These are phyloP conservation scores for Leptinotarsa peninsularis DNA, from an alignment of 2,888 invertebrate genomes.

Conservation along the genomic window DNA sequence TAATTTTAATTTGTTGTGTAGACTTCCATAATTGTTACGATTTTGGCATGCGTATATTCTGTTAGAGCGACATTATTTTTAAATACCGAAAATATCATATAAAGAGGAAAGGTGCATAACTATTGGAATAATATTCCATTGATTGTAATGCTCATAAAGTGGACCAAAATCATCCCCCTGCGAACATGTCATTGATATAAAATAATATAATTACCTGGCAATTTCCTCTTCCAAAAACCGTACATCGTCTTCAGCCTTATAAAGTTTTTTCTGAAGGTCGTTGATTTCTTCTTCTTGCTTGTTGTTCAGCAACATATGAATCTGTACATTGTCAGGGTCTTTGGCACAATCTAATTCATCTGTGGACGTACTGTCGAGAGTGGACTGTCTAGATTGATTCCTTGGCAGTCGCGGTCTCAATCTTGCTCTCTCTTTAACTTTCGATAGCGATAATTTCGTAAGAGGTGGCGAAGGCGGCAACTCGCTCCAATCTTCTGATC, in stretches of 20 bases:
- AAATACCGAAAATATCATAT: no score
- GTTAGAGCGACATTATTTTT: no score
- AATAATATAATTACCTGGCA: constrained; percentile 61
- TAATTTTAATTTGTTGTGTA: no score
- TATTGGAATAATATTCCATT: no score
- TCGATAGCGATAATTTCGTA: constrained; percentile 71
- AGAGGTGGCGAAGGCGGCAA: constrained; percentile 77
- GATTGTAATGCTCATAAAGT: no score
- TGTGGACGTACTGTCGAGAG: constrained; percentile 74
- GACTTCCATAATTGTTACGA: no score
- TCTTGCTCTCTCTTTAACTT: constrained; percentile 72
- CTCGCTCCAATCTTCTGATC: constrained; percentile 84
- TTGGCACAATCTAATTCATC: constrained; percentile 69
- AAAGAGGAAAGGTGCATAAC: no score
- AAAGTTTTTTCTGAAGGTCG: constrained; percentile 78
- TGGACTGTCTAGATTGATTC: constrained; percentile 70
- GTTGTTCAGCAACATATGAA: constrained; percentile 70
- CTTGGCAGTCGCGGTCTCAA: constrained; percentile 60
- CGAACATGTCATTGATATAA: no score
- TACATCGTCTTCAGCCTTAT: constrained; percentile 73
- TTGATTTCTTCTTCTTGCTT: constrained; percentile 77
- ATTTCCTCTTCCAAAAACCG: constrained; percentile 80
- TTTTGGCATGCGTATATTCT: no score
- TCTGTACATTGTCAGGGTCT: constrained; percentile 55
- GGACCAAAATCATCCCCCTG: no score